A percentile compares a stretch with the other conserved stretches of the same genome.
phyloP scores from a whole-genome alignment of 2,113 vertebrate species.

The Ctenomys sociabilis region DNA sequence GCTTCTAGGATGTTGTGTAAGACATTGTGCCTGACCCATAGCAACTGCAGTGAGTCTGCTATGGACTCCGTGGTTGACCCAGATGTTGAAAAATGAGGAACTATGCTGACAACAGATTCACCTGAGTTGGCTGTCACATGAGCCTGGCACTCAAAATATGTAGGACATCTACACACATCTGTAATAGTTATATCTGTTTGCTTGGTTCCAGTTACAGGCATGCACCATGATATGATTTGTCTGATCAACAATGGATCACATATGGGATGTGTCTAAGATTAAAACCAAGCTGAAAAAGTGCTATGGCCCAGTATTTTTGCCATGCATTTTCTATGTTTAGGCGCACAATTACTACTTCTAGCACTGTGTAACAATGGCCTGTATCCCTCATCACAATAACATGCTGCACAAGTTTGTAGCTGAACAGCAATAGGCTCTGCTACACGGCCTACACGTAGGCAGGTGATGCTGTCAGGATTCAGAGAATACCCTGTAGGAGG shows the following conservation, averaged over 20 bases:
- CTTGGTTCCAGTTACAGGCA: not conserved
- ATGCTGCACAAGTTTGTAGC: not conserved
- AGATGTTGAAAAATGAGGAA: not conserved
- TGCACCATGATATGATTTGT: too few relatives aligned
- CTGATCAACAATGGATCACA: not conserved
- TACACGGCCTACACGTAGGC: too few relatives aligned
- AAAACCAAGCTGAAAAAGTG: not conserved
- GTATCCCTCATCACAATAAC: not conserved
- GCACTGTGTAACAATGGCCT: not conserved
- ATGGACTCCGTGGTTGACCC: not conserved
- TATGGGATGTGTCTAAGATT: not conserved
- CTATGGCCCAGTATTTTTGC: not conserved
- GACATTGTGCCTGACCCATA: not conserved
- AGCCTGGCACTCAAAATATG: constrained; percentile 1
- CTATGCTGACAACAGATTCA: not conserved
- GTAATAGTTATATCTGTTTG: not conserved
- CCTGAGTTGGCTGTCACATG: not conserved
- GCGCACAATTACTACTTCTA: not conserved
- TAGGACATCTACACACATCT: not conserved
- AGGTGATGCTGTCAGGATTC: too few relatives aligned
- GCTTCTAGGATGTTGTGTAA: not conserved
- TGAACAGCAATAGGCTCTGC: not conserved
- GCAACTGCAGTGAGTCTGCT: not conserved
- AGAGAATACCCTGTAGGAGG: not conserved
- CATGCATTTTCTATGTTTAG: not conserved